Percentiles rank a stretch among this genome's conserved stretches.
phyloP scores from a whole-genome alignment of 2,797 vertebrate genomes.

The Apogon talboti region DNA sequence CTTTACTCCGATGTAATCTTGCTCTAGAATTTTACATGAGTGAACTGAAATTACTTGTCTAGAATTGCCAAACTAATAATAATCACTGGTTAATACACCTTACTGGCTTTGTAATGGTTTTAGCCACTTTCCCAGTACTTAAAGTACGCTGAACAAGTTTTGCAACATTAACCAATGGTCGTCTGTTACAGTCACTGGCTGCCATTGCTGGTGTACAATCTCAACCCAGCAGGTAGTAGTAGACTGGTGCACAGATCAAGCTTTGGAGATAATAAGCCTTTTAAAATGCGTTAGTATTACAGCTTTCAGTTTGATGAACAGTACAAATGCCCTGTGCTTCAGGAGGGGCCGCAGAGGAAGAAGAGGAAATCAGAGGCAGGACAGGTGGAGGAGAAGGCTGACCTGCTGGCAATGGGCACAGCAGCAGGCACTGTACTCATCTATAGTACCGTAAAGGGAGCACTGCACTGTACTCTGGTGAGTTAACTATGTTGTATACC shows the following conservation, averaged over 20 bases:
- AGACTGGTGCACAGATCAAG: too few species aligned
- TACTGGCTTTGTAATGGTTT: too few species aligned
- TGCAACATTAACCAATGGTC: neutral
- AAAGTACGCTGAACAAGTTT: neutral
- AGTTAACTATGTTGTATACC: constrained; percentile 53
- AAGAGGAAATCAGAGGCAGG: constrained; percentile 93
- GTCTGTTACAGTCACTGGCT: neutral
- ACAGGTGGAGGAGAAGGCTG: constrained; percentile 85
- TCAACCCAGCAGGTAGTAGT: neutral
- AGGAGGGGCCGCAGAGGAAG: constrained; percentile 98
- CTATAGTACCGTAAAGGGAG: constrained; percentile 94
- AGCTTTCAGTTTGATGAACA: neutral
- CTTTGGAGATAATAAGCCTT: too few species aligned
- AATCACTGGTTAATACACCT: too few species aligned
- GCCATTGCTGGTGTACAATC: neutral
- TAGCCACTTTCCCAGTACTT: too few species aligned
- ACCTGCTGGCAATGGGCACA: constrained; percentile 96
- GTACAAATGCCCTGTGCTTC: constrained; percentile 21
- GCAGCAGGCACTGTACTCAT: constrained; percentile 95
- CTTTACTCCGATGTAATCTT: too few species aligned
- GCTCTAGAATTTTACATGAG: too few species aligned
- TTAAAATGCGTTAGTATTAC: too few species aligned
- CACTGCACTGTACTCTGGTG: constrained; percentile 95
- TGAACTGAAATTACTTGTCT: too few species aligned
- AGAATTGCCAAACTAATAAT: too few species aligned